Evolutionary conservation across 2,113 vertebrate species (phyloP).

Genomic region (Narcine bancroftii): DNA sequence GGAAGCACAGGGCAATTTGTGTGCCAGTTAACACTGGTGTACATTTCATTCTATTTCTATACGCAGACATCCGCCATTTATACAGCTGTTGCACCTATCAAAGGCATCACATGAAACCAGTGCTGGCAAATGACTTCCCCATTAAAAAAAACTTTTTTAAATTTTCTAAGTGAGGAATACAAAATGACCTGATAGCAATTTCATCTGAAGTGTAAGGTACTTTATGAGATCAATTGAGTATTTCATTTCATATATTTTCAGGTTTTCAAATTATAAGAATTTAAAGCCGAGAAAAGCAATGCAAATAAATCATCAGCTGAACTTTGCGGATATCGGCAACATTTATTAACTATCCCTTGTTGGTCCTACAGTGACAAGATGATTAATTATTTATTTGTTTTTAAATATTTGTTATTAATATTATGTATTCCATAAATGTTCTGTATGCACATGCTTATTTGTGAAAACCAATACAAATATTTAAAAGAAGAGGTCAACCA

Average conservation of each 20-base stretch:
- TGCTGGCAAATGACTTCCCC: neutral
- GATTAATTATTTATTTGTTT: too few species aligned
- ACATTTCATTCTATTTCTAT: neutral
- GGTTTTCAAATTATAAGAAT: neutral
- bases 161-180: neutral
- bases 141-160: neutral
- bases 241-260: neutral
- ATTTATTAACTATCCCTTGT: too few species aligned
- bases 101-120: neutral
- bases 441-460: too few species aligned
- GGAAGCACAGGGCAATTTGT: neutral
- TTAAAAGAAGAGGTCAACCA: too few species aligned
- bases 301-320: neutral
- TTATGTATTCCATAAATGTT: too few species aligned
- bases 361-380: too few species aligned
- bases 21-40: neutral
- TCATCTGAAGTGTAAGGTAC: neutral
- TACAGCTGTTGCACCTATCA: conserved; percentile 22
- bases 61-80: neutral
- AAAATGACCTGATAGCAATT: neutral
- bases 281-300: neutral
- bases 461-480: too few species aligned
- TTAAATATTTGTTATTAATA: too few species aligned
- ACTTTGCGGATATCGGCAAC: too few species aligned
- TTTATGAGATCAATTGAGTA: neutral